These are phyloP conservation scores for Glareola pratincola DNA, from an alignment of 2,113 vertebrate genomes.

Conservation along the genomic window DNA sequence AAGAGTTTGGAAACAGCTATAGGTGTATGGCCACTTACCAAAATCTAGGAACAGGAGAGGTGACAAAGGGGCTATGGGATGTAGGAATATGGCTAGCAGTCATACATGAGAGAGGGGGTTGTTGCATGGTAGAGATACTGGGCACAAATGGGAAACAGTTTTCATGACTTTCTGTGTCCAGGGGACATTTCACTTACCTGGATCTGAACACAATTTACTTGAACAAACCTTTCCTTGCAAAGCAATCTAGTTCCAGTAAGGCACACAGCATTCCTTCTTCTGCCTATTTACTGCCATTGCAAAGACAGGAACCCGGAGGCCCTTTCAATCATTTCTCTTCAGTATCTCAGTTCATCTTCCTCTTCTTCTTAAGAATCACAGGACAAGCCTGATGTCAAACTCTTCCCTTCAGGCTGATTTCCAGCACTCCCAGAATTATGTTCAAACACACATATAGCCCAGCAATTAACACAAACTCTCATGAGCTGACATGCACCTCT, in stretches of 20 bases:
- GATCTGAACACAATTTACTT: neutral
- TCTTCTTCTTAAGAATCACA: slow-evolving; percentile 16
- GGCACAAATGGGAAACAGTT: neutral
- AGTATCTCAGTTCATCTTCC: neutral
- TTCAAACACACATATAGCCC: slow-evolving; percentile 10
- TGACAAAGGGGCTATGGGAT: neutral
- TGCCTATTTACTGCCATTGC: neutral
- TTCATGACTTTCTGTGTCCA: neutral
- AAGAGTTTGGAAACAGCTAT: neutral
- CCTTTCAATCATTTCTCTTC: neutral
- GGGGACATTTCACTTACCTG: neutral
- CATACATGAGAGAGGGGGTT: neutral
- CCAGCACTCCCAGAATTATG: neutral
- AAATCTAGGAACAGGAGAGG: neutral
- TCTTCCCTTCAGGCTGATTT: slow-evolving; percentile 6
- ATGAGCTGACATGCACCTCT: slow-evolving; percentile 47
- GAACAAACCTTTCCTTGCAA: neutral
- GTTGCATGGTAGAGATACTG: neutral
- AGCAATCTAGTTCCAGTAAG: neutral
- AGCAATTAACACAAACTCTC: slow-evolving; percentile 39
- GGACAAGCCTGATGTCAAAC: slow-evolving; percentile 20
- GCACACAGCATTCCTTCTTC: neutral
- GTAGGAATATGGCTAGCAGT: neutral
- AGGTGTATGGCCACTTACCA: neutral
- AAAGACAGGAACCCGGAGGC: neutral